Evolutionary conservation across 2,113 vertebrate species (phyloP), one percentile per base, ranked within the genome.

Genomic region (Zapornia atra): DNA sequence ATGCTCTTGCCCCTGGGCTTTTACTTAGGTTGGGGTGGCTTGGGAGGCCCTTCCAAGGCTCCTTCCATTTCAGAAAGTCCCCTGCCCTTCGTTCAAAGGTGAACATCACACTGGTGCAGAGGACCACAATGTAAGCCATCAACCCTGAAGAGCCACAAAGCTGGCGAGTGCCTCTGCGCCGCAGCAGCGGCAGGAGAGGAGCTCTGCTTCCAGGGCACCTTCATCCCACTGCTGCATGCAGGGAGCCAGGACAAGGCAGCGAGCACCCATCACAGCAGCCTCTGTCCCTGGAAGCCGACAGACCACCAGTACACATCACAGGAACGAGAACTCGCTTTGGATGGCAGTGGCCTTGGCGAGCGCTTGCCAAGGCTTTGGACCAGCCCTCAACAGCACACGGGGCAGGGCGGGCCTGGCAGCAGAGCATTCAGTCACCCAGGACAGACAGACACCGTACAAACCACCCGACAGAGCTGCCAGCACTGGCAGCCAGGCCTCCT

Each of bases 271-370:
- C 40, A 19, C 56, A 21, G 50, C 54, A 76, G 66, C 59, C 24
- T 42, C 8, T 31, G 26, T 19, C 26, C 50, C 46, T 15, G 14
- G 6, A 6, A 66, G 22, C 0, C 4, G 38, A 29, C 10, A 44
- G 71, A 34, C 11, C 68, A 33, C 24, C 5, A 1, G 36, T 4
- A 63, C 17, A 8, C 4, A 1, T 11, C 33, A 5, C 2, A 2
- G 6, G 48, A 90, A 60, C 10, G 61, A 38, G 17, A 44, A 38
- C 56, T 11, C 4, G 15, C 34, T 64, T 29, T 53, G 5, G 2
- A 6, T 6, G 38, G n/a, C 54, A 31, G 50, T 4, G 9, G 17
- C 15, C 21, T 54, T 5, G 4, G n/a, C 0, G 0, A 63, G 75
- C 5, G 2, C 10, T 33, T 19, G 28, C 36, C 61, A n/a, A 50